Conservation (phyloP, 2,888 invertebrate genomes). For the Labia minor region DNA sequence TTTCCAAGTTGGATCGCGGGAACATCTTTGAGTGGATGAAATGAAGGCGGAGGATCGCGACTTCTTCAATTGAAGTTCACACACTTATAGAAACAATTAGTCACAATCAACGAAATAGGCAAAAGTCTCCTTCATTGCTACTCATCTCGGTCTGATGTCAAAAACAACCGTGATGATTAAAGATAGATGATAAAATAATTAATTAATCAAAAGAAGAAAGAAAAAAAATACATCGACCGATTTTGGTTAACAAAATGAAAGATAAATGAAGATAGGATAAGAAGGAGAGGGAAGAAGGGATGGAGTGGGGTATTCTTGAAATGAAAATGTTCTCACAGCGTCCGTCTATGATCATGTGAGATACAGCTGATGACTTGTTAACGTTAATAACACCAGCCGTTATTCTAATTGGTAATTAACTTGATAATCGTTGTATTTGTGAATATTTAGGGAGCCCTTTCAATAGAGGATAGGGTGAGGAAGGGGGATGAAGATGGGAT, state of each 20-base stretch:
- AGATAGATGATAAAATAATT: neutral
- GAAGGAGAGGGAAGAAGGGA: neutral
- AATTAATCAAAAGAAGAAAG: neutral
- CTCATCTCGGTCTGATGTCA: neutral
- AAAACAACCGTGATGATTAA: neutral
- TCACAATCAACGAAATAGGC: neutral
- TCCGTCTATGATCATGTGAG: conserved; percentile 8
- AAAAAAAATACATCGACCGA: too few relatives aligned
- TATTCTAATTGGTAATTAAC: conserved; percentile 13
- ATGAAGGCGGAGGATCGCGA: conserved; percentile 2
- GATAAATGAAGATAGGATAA: neutral
- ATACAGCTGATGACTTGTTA: conserved; percentile 13
- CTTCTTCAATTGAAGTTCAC: neutral
- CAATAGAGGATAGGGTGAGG: neutral
- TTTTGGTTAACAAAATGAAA: neutral
- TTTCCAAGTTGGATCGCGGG: neutral
- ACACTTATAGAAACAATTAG: conserved; percentile 13
- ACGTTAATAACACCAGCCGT: conserved; percentile 2
- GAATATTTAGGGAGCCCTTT: neutral
- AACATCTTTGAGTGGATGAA: neutral
- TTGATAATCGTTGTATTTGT: neutral
- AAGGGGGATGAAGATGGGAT: too few relatives aligned
- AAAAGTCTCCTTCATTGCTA: neutral
- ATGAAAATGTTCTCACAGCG: conserved; percentile 2
- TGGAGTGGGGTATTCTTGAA: neutral